Percentiles rank a stretch among this genome's conserved stretches.
Conservation (phyloP, 2,797 vertebrate species). For the Mormyrus proboscirostris region DNA sequence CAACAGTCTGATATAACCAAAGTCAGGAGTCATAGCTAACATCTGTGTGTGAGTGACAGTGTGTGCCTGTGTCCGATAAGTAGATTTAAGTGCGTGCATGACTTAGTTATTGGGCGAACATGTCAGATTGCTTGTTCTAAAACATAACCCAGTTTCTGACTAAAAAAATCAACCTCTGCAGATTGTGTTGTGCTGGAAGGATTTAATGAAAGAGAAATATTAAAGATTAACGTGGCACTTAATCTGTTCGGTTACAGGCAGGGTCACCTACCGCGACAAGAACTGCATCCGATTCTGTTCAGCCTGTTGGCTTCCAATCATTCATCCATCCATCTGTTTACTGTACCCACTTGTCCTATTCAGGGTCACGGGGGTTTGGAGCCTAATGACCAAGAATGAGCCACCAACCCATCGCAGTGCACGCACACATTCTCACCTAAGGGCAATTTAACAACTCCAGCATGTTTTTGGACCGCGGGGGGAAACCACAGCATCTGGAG, state of each 20-base stretch:
- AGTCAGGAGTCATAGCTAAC: constrained; percentile 35
- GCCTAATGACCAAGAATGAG: background rate
- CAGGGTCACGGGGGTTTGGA: background rate
- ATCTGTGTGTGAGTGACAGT: constrained; percentile 35
- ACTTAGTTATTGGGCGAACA: background rate
- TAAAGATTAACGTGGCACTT: constrained; percentile 29
- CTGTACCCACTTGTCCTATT: background rate
- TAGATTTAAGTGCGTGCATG: background rate
- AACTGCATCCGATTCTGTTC: background rate
- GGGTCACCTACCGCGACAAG: constrained; percentile 13
- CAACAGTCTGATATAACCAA: constrained; percentile 40
- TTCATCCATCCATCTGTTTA: background rate
- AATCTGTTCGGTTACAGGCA: constrained; percentile 20
- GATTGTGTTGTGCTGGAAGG: constrained; percentile 14
- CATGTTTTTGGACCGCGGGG: background rate
- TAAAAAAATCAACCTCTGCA: constrained; percentile 23
- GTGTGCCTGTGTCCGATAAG: background rate
- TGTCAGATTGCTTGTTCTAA: background rate
- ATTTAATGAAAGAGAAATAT: constrained; percentile 31
- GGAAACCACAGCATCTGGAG: background rate
- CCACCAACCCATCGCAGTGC: background rate
- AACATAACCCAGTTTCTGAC: background rate
- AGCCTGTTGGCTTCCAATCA: constrained; percentile 16
- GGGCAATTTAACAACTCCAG: background rate
- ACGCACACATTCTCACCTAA: background rate